Evolutionary conservation across 2,888 invertebrate genomes (phyloP), one percentile per base, ranked within the genome.

Genomic region (Cacoxenus indagator): DNA sequence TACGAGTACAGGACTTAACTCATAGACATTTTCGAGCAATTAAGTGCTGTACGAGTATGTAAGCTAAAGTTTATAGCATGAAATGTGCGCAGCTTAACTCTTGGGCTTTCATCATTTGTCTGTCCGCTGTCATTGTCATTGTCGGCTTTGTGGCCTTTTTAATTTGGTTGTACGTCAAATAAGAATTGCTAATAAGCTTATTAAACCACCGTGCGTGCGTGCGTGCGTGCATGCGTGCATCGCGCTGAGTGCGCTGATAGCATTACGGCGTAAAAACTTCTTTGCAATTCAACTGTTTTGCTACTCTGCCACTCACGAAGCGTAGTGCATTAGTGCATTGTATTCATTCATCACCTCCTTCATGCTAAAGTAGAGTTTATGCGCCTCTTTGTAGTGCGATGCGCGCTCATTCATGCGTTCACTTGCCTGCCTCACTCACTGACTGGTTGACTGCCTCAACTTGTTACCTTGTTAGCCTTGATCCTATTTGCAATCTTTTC

Each of bases 401-500:
- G 51, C 48, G 48, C n/a, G 22, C 22, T 51, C 51, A 51, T 19
- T 51, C 48, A 8, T 48, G 51, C n/a, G 27, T 27, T 27, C 1
- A 27, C 55, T 14, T 4, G 14, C 26, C 26, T 26, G 55, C 55
- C 27, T 9, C 27, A 4, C 27, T 55, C 1, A 2, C 11, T 9
- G 1, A 9, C 26, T 24, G 1, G 17, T 27, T 4, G 14, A 9
- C 55, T 55, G 27, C 55, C 55, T 19, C 45, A 68, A 55, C 64
- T 72, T 55, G 67, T 64, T 64, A 71, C 64, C 57, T 69, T 66
- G 70, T 71, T 75, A 72, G 73, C 74, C 75, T 76, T 75, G 74
- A 75, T 78, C 71, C 76, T 76, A 75, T 80, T 78, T 79, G 69
- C 69, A 51, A 67, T 67, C 22, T 22, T 51, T 51, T 51, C 19